These are phyloP conservation scores for Harpagoxenus sublaevis DNA, from an alignment of 2,888 invertebrate species.

Conservation along the genomic window DNA sequence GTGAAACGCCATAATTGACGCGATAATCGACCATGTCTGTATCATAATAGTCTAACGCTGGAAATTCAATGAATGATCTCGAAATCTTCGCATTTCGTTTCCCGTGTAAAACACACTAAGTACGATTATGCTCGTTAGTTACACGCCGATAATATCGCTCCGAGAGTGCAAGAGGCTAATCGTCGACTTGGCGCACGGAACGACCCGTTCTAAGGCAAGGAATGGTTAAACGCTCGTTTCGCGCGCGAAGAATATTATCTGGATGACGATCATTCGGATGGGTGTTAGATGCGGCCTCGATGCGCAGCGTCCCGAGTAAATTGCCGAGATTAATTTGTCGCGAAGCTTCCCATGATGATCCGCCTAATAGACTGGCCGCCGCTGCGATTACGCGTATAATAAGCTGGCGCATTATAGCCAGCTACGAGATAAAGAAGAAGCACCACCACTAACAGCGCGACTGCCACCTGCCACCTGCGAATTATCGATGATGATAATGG, in stretches of 20 bases:
- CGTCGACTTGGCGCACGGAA: background rate
- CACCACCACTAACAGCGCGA: background rate
- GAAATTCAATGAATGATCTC: slow-evolving; percentile 4
- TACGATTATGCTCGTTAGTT: background rate
- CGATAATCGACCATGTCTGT: background rate
- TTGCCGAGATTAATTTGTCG: slow-evolving; percentile 59
- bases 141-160: background rate
- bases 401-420: slow-evolving; percentile 52
- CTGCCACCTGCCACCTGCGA: slow-evolving; percentile 61
- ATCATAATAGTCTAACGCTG: background rate
- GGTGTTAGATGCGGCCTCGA: background rate
- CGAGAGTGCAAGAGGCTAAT: background rate
- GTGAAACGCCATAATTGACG: background rate
- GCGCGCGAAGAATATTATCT: background rate
- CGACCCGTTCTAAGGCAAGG: background rate
- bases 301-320: slow-evolving; percentile 34
- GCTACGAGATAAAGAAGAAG: background rate
- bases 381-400: slow-evolving; percentile 48
- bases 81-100: background rate
- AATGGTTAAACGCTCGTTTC: background rate
- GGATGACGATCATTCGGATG: slow-evolving; percentile 14
- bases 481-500: slow-evolving; percentile 55
- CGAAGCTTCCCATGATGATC: slow-evolving; percentile 26
- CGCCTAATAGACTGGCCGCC: slow-evolving; percentile 55
- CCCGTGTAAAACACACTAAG: background rate